These are phyloP conservation scores for Solen grandis DNA, from an alignment of 1,140 invertebrate genomes.

Conservation along the genomic window DNA sequence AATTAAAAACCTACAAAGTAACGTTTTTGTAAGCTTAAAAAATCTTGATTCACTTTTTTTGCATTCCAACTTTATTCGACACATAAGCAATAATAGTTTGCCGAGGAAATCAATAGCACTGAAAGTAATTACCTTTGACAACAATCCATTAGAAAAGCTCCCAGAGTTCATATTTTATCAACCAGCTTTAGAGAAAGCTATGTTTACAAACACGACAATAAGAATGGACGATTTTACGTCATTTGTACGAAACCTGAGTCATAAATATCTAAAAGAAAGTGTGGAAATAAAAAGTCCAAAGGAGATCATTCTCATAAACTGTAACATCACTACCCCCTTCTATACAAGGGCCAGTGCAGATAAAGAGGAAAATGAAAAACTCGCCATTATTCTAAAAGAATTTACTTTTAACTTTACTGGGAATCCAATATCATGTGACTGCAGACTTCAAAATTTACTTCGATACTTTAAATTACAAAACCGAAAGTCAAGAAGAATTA, in stretches of 20 bases:
- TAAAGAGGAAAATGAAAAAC: conserved; percentile 3
- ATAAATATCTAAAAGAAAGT: conserved; percentile 25
- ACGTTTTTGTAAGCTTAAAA: conserved; percentile 49
- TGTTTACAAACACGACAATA: too few species aligned
- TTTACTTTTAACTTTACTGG: conserved; percentile 59
- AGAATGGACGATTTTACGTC: too few species aligned
- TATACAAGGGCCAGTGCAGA: conserved; percentile 20
- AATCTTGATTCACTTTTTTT: conserved; percentile 55
- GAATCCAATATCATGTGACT: conserved; percentile 63
- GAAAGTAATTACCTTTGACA: conserved; percentile 43
- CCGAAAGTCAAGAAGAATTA: conserved; percentile 37
- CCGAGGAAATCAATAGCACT: conserved; percentile 41
- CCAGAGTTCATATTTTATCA: conserved; percentile 62
- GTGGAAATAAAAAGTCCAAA: conserved; percentile 25
- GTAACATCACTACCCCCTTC: conserved; percentile 49
- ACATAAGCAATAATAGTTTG: conserved; percentile 46
- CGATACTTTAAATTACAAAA: conserved; percentile 39
- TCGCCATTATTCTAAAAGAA: conserved; percentile 56
- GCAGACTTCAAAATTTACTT: conserved; percentile 60
- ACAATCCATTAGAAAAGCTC: conserved; percentile 60
- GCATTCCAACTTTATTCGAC: conserved; percentile 55
- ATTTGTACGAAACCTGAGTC: too few species aligned
- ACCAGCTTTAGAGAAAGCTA: too few species aligned
- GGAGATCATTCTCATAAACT: conserved; percentile 57
- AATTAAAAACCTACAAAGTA: background rate